A percentile compares a stretch with the other conserved stretches of the same genome.
phyloP scores from a whole-genome alignment of 2,113 vertebrate species.

The Cyanocitta stelleri region DNA sequence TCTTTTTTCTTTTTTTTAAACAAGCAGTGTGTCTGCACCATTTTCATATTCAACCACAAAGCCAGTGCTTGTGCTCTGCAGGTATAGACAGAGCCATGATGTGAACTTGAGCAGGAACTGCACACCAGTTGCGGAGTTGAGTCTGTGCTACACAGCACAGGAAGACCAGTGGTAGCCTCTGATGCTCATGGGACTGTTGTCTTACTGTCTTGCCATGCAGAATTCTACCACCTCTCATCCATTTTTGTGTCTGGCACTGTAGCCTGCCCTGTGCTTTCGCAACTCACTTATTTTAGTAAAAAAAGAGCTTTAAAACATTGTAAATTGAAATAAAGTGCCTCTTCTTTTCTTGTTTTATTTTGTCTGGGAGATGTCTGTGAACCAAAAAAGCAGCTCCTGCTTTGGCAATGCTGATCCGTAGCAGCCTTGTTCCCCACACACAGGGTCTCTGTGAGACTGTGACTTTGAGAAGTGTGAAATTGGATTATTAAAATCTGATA shows the following conservation, averaged over 20 bases:
- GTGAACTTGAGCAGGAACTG: neutral
- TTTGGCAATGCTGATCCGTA: neutral
- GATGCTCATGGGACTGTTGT: too few relatives aligned
- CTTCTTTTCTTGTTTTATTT: neutral
- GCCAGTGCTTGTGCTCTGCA: neutral
- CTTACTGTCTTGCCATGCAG: rapidly evolving
- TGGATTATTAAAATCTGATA: neutral
- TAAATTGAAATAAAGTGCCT: neutral
- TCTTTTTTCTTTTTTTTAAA: rapidly evolving
- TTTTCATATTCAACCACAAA: neutral
- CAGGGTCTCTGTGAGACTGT: neutral
- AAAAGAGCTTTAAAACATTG: neutral
- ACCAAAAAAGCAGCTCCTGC: neutral
- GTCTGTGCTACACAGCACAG: rapidly evolving
- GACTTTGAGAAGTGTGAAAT: neutral
- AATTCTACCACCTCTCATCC: neutral
- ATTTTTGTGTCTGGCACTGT: neutral
- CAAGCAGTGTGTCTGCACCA: neutral
- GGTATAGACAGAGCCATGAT: neutral
- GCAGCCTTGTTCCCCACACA: neutral
- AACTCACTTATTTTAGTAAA: neutral
- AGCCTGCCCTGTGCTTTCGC: neutral
- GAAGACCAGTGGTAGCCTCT: neutral
- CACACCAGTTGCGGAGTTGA: rapidly evolving
- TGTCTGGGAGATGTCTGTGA: neutral